Evolutionary conservation across 92 coral and sea anemone genomes (phyloP), one percentile per base, ranked within the genome.

Genomic region (Hydrozoanthus gracilis): DNA sequence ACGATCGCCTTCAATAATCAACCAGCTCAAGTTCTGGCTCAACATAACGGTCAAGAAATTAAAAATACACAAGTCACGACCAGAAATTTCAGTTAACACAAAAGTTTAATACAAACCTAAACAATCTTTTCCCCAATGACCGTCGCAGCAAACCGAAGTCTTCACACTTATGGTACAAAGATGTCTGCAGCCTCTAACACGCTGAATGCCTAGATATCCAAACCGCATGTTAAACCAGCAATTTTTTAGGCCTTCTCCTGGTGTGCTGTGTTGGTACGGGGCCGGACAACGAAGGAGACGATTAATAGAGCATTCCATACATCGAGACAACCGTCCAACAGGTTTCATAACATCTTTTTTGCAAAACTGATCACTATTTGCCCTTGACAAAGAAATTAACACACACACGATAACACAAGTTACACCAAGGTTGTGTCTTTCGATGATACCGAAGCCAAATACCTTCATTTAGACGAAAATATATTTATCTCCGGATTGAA

Each of bases 91-190:
- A 18, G 39, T 27, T 27, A 83, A 7, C 58, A 71, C 48, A 20
- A 44, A 8, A 15, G 50, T 55, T 35, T 44, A 44, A 51, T 9
- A 51, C 71, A 86, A 91, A 96, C 98, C 98, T 89, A 87, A 87
- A 64, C 98, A 96, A 58, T 91, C 93, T 9, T 46, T 69, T 83
- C 98, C 98, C 98, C 98, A 96, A 68, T 77, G 91, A 11, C 91
- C 93, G 39, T 4, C 58, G 48, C 98, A 96, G 54, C 98, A 96
- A 27, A 87, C 87, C 39, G 88, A 72, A 49, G 20, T 50, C 8
- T 54, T 67, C 7, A 79, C 86, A 4, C 73, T 76, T 70, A 87
- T 83, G 4, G 75, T 49, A 58, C 98, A 95, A n/a, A 88, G 67
- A 66, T 95, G 98, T 73, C 84, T 86, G 76, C 98, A 96, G 2